These are phyloP conservation scores for Andrena hattorfiana DNA, from an alignment of 2,888 invertebrate species.

Conservation along the genomic window DNA sequence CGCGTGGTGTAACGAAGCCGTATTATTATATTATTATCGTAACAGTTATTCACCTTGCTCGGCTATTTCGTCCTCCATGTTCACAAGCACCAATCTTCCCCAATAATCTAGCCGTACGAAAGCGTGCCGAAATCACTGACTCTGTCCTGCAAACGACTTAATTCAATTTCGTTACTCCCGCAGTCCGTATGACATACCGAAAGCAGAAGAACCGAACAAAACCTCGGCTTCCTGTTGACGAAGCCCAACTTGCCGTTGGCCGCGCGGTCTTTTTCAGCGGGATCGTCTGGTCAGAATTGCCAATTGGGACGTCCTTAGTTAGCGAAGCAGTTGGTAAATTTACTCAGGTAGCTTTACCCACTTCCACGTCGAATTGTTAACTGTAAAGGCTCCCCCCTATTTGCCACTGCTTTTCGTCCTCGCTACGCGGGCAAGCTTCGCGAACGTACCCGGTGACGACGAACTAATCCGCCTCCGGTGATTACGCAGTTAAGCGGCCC, in stretches of 20 bases:
- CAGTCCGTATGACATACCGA: neutral
- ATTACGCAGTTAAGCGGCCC: conserved; percentile 40
- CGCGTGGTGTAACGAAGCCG: neutral
- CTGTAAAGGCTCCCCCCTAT: conserved; percentile 19
- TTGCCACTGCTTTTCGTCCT: conserved; percentile 7
- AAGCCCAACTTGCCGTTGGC: neutral
- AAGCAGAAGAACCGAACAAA: neutral
- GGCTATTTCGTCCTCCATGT: conserved; percentile 10
- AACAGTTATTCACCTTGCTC: neutral
- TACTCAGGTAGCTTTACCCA: conserved; percentile 45
- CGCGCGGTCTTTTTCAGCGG: neutral
- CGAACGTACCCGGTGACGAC: conserved; percentile 24
- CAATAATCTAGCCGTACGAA: neutral
- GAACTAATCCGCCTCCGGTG: conserved; percentile 48
- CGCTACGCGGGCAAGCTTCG: neutral
- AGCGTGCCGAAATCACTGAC: neutral
- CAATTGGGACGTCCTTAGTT: conserved; percentile 66
- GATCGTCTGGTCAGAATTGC: conserved; percentile 26
- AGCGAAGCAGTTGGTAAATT: conserved; percentile 64
- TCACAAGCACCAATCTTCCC: neutral
- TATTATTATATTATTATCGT: neutral
- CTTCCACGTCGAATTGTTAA: conserved; percentile 48
- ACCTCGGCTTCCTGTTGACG: neutral
- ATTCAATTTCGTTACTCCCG: conserved; percentile 11
- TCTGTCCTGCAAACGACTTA: conserved; percentile 6